Percentiles rank a stretch among this genome's conserved stretches.
Evolutionary conservation across 1,140 invertebrate species (phyloP).

Genomic region (Saccostrea echinata): DNA sequence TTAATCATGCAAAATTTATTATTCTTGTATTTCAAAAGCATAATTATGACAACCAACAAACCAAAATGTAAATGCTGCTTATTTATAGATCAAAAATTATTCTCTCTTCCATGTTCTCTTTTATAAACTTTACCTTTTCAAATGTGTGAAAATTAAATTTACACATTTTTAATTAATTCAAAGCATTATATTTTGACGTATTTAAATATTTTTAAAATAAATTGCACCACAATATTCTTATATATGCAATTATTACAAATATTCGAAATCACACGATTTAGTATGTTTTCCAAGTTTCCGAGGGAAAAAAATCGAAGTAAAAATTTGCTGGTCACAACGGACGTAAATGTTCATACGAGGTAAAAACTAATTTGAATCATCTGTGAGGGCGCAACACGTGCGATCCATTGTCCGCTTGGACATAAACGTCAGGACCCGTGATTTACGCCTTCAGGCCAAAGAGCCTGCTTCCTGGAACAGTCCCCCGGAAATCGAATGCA

Average conservation of each 20-base stretch:
- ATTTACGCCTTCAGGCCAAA: slow-evolving; percentile 3
- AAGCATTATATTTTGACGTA: too few relatives aligned
- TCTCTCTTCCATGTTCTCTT: too few relatives aligned
- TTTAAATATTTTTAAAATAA: too few relatives aligned
- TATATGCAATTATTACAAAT: too few relatives aligned
- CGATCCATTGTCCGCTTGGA: slow-evolving; percentile 19
- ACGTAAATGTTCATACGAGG: background rate
- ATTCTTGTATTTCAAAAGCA: background rate
- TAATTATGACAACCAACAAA: background rate
- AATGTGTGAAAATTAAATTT: too few relatives aligned
- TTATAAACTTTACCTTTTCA: too few relatives aligned
- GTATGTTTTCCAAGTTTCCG: too few relatives aligned
- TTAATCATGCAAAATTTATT: background rate
- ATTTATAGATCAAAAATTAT: background rate
- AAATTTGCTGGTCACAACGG: background rate
- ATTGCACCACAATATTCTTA: too few relatives aligned
- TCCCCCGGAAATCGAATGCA: slow-evolving; percentile 32
- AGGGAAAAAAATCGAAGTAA: background rate
- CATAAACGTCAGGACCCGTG: slow-evolving; percentile 1
- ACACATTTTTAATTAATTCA: too few relatives aligned
- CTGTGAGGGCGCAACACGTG: slow-evolving; percentile 25
- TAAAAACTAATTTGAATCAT: slow-evolving; percentile 28
- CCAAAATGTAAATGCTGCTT: background rate
- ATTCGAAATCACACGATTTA: too few relatives aligned
- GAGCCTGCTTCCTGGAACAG: slow-evolving; percentile 1